A percentile compares a stretch with the other conserved stretches of the same genome.
These are phyloP conservation scores for Ferdinandea cuprea DNA, from an alignment of 2,888 invertebrate genomes.

Conservation along the genomic window DNA sequence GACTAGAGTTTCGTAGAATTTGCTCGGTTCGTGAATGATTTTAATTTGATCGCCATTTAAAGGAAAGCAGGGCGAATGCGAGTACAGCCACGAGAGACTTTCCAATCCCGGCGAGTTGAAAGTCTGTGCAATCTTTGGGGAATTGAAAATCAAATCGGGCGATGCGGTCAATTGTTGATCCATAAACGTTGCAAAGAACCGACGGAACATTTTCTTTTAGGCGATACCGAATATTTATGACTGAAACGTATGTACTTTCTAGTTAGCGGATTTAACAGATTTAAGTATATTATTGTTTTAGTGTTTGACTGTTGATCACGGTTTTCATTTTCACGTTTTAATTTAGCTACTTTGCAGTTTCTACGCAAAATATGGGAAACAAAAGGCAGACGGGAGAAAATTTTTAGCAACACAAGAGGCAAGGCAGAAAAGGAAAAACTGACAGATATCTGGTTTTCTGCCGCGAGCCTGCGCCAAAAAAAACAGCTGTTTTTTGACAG, in stretches of 20 bases:
- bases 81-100: constrained; percentile 86
- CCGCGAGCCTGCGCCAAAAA: not conserved
- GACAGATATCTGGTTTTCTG: not conserved
- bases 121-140: constrained; percentile 77
- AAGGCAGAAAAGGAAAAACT: not conserved
- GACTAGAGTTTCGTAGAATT: constrained; percentile 90
- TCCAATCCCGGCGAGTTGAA: constrained; percentile 82
- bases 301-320: constrained; percentile 11
- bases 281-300: not conserved
- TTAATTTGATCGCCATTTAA: constrained; percentile 87
- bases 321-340: constrained; percentile 41
- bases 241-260: constrained; percentile 3
- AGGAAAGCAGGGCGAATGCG: constrained; percentile 88
- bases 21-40: constrained; percentile 89
- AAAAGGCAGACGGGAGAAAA: not conserved
- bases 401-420: not conserved
- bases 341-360: not conserved
- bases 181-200: constrained; percentile 80
- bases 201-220: constrained; percentile 77
- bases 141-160: constrained; percentile 78
- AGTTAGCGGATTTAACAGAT: not conserved
- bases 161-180: constrained; percentile 79
- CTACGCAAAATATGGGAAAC: not conserved
- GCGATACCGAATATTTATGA: constrained; percentile 21
- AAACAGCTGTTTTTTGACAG: constrained; percentile 59